These are phyloP conservation scores for Arctocebus calabarensis DNA, from an alignment of 2,797 vertebrate genomes.

Conservation along the genomic window DNA sequence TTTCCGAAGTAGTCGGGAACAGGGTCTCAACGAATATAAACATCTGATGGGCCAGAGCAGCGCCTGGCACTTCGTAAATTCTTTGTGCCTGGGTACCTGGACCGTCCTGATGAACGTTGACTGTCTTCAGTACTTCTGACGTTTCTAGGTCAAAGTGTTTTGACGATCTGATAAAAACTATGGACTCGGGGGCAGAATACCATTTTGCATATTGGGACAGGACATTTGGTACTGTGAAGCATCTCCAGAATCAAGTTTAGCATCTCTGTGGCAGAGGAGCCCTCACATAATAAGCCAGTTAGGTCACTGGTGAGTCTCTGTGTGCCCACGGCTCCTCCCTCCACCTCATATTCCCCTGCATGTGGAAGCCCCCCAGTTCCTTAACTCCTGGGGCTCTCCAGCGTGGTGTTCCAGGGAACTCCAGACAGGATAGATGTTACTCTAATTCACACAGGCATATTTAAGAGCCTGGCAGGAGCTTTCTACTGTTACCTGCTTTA, in stretches of 20 bases:
- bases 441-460: neutral
- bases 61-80: neutral
- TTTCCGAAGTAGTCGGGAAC: neutral
- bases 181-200: neutral
- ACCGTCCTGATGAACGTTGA: accelerated
- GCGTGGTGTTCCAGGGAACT: neutral
- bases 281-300: neutral
- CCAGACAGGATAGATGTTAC: neutral
- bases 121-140: no score
- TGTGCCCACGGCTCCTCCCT: no score
- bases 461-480: neutral
- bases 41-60: accelerated
- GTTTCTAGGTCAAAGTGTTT: neutral
- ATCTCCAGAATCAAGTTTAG: neutral
- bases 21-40: neutral
- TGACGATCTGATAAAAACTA: neutral
- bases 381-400: no score
- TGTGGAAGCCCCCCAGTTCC: neutral
- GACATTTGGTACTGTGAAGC: neutral
- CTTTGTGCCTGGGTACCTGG: neutral
- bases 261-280: neutral
- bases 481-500: neutral
- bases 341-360: accelerated
- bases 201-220: neutral
- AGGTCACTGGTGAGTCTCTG: neutral